phyloP scores from a whole-genome alignment of 2,888 invertebrate species.

The Sphinx pinastri region DNA sequence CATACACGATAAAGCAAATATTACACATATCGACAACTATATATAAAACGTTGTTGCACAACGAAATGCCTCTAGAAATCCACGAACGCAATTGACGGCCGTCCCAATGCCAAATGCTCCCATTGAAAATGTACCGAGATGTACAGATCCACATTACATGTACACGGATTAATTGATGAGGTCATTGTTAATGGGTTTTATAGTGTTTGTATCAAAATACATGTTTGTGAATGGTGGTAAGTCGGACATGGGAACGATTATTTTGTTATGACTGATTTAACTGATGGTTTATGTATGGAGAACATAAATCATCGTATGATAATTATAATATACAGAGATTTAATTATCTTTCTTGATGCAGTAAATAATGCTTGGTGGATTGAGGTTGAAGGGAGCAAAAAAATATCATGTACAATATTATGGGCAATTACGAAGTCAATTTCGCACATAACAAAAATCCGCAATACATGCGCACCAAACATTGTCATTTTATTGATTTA shows the following conservation, averaged over 20 bases:
- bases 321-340: no score
- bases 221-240: slow-evolving; percentile 21
- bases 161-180: slow-evolving; percentile 43
- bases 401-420: no score
- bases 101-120: slow-evolving; percentile 50
- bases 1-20: not conserved
- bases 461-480: no score
- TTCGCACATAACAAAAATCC: no score
- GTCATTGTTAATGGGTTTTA: slow-evolving; percentile 38
- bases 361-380: no score
- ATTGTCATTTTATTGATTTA: no score
- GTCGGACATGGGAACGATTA: slow-evolving; percentile 5
- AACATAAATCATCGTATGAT: not conserved
- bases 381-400: no score
- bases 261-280: not conserved
- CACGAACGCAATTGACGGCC: slow-evolving; percentile 40
- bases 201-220: slow-evolving; percentile 29
- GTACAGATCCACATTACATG: slow-evolving; percentile 37
- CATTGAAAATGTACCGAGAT: slow-evolving; percentile 40
- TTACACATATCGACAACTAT: not conserved
- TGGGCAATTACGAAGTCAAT: no score
- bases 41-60: slow-evolving; percentile 18
- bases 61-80: slow-evolving; percentile 13
- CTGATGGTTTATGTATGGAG: not conserved
- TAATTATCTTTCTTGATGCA: no score